Conservation (phyloP, 1,140 invertebrate genomes). For the Druon quercuslanigerum region DNA sequence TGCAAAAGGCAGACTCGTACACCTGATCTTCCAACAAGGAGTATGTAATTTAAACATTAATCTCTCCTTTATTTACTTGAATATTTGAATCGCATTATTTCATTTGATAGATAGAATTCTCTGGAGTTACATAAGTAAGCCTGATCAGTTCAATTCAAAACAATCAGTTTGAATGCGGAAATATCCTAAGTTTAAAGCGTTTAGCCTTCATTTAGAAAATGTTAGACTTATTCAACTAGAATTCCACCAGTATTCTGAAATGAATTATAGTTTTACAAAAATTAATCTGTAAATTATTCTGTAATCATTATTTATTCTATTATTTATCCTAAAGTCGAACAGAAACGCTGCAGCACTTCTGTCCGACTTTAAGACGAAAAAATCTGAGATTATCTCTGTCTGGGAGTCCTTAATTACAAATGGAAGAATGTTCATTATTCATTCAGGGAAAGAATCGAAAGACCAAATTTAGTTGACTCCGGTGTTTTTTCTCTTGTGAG, state of each 20-base stretch:
- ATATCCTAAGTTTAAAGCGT: no score
- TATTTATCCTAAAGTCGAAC: no score
- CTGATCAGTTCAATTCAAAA: no score
- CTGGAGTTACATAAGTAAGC: not conserved
- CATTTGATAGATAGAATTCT: not conserved
- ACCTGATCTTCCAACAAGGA: not conserved
- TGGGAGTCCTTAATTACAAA: not conserved
- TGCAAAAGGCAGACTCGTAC: not conserved
- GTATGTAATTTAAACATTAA: conserved; percentile 10
- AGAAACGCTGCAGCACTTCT: no score
- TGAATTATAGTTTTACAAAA: no score
- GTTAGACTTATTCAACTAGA: not conserved
- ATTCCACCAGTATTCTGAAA: no score
- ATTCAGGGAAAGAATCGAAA: not conserved
- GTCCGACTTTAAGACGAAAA: not conserved
- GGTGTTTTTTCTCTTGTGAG: conserved; percentile 1
- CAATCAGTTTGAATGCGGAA: no score
- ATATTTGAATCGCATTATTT: conserved; percentile 11
- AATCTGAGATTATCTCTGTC: not conserved
- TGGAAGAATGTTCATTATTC: conserved; percentile 1
- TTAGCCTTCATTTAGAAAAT: no score
- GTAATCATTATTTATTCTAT: no score
- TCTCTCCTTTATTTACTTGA: conserved; percentile 13
- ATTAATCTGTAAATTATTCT: no score
- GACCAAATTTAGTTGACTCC: conserved; percentile 2